Evolutionary conservation across 1,140 invertebrate genomes (phyloP).

Genomic region (Drosophila suzukii): DNA sequence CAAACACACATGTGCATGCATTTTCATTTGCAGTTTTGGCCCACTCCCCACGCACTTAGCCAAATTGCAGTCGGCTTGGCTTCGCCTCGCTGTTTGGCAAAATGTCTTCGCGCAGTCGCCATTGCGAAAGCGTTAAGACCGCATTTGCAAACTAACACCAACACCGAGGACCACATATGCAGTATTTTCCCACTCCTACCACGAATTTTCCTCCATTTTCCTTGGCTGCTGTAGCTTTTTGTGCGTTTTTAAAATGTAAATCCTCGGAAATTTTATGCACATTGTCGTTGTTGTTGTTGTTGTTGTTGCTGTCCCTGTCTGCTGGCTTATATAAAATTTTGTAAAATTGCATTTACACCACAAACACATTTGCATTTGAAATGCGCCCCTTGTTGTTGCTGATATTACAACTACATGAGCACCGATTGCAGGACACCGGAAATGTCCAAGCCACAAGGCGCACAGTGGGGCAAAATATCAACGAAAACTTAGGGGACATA

Average conservation of each 20-base stretch:
- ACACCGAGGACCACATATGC: conserved; percentile 16
- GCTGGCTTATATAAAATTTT: conserved; percentile 79
- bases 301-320: conserved; percentile 18
- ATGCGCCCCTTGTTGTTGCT: conserved; percentile 50
- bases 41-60: conserved; percentile 70
- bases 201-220: background rate
- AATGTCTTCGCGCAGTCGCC: conserved; percentile 73
- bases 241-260: conserved; percentile 79
- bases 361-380: conserved; percentile 83
- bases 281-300: conserved; percentile 20
- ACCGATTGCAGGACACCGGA: conserved; percentile 54
- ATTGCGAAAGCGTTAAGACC: conserved; percentile 75
- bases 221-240: conserved; percentile 30
- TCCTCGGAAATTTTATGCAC: conserved; percentile 79
- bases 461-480: conserved; percentile 10
- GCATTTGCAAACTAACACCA: conserved; percentile 74
- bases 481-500: background rate
- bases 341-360: conserved; percentile 83
- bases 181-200: background rate
- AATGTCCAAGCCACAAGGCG: conserved; percentile 18
- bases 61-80: conserved; percentile 75
- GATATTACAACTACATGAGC: conserved; percentile 65
- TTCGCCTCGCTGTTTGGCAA: conserved; percentile 47
- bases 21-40: conserved; percentile 65
- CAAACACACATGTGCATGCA: conserved; percentile 28